A percentile compares a stretch with the other conserved stretches of the same genome.
phyloP scores from a whole-genome alignment of 2,113 vertebrate species.

The Lathamus discolor region DNA sequence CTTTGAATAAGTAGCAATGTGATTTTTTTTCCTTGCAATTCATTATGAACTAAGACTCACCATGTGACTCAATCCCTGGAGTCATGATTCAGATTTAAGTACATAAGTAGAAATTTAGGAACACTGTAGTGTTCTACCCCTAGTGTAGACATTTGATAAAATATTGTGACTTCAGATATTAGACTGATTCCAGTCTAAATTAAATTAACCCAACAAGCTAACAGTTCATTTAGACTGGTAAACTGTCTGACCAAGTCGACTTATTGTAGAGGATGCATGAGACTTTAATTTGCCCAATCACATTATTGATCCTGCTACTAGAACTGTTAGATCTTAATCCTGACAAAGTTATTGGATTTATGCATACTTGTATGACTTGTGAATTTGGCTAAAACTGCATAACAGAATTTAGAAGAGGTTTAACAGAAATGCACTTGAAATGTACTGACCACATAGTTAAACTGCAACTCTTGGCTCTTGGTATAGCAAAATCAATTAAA shows the following conservation, averaged over 20 bases:
- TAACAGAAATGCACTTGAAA: not conserved
- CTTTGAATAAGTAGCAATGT: not conserved
- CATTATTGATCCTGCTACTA: not conserved
- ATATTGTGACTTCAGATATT: not conserved
- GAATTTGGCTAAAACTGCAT: not conserved
- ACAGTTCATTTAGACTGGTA: not conserved
- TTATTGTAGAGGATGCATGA: not conserved
- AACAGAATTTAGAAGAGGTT: not conserved
- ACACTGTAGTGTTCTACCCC: not conserved
- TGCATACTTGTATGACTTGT: not conserved
- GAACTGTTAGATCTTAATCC: not conserved
- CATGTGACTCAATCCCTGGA: not conserved
- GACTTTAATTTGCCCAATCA: not conserved
- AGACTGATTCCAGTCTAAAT: not conserved
- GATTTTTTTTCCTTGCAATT: not conserved
- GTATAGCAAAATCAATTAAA: not conserved
- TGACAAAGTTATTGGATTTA: not conserved
- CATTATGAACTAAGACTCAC: not conserved
- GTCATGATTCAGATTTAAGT: not conserved
- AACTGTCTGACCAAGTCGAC: not conserved
- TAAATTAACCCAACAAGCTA: not conserved
- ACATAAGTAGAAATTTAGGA: not conserved
- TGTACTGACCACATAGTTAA: not conserved
- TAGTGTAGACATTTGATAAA: not conserved
- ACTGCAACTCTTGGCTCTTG: conserved; percentile 25